phyloP scores from a whole-genome alignment of 1,140 invertebrate species.

The Paraescarpia echinospica region DNA sequence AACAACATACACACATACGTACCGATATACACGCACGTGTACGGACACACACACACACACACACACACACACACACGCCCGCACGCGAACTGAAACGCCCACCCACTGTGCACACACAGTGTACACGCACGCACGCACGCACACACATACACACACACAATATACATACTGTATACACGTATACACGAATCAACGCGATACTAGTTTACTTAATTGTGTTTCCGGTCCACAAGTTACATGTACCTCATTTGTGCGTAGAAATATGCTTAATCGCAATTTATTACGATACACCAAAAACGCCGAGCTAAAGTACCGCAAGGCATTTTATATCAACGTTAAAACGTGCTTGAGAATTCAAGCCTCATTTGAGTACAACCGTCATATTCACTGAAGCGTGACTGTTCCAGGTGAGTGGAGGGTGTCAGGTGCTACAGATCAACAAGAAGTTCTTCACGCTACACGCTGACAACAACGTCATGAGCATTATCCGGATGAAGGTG shows the following conservation, averaged over 20 bases:
- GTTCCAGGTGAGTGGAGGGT: slow-evolving; percentile 49
- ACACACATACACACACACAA: background rate
- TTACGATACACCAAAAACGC: background rate
- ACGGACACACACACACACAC: background rate
- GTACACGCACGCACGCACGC: background rate
- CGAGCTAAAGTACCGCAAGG: background rate
- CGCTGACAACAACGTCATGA: slow-evolving; percentile 49
- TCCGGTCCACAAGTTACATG: too few species aligned
- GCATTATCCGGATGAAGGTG: slow-evolving; percentile 50
- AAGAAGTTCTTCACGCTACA: slow-evolving; percentile 53
- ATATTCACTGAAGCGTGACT: background rate
- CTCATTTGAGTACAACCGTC: background rate
- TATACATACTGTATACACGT: too few species aligned
- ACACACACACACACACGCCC: background rate
- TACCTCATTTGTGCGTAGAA: too few species aligned
- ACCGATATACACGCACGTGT: too few species aligned
- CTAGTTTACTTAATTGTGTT: too few species aligned
- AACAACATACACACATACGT: background rate
- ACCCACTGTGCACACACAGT: too few species aligned
- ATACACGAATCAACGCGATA: too few species aligned
- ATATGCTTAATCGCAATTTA: background rate
- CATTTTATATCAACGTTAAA: background rate
- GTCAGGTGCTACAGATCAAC: slow-evolving; percentile 52
- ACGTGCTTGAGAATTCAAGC: background rate
- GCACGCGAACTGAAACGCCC: background rate